These are phyloP conservation scores for Petrocephalus zakoni DNA, from an alignment of 2,113 vertebrate species.

Conservation along the genomic window DNA sequence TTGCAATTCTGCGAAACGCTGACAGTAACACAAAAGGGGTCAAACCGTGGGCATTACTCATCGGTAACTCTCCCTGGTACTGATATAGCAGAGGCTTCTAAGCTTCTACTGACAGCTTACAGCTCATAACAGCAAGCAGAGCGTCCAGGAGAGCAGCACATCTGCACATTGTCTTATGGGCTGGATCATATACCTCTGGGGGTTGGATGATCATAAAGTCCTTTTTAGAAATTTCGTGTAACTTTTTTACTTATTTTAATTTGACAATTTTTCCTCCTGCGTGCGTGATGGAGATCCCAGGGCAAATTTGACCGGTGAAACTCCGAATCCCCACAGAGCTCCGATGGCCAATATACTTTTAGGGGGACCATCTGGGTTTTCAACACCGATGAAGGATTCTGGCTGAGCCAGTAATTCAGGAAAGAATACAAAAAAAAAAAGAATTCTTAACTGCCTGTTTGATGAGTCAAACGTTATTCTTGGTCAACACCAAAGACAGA, in stretches of 20 bases:
- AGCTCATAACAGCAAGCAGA: not conserved
- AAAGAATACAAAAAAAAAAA: conserved; percentile 28
- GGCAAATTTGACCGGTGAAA: not conserved
- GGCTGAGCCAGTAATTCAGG: conserved; percentile 13
- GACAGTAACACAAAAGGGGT: conserved; percentile 34
- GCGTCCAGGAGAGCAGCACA: not conserved
- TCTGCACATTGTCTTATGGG: not conserved
- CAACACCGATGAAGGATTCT: conserved; percentile 21
- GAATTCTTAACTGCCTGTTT: conserved; percentile 16
- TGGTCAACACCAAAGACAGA: conserved; percentile 11
- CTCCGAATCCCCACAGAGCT: not conserved
- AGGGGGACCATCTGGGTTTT: not conserved
- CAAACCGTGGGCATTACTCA: conserved; percentile 23
- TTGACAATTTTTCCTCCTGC: not conserved
- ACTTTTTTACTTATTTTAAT: not conserved
- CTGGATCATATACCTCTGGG: not conserved
- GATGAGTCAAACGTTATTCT: conserved; percentile 25
- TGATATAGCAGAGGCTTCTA: not conserved
- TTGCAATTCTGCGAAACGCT: conserved; percentile 21
- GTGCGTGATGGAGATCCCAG: not conserved
- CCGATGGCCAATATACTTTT: not conserved
- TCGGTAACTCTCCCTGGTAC: conserved; percentile 14
- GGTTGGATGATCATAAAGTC: not conserved
- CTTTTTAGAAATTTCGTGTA: not conserved
- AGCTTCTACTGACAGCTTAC: conserved; percentile 4